These are phyloP conservation scores for Umimayanthus chanpuru DNA, from an alignment of 92 coral and sea anemone genomes.

Conservation along the genomic window DNA sequence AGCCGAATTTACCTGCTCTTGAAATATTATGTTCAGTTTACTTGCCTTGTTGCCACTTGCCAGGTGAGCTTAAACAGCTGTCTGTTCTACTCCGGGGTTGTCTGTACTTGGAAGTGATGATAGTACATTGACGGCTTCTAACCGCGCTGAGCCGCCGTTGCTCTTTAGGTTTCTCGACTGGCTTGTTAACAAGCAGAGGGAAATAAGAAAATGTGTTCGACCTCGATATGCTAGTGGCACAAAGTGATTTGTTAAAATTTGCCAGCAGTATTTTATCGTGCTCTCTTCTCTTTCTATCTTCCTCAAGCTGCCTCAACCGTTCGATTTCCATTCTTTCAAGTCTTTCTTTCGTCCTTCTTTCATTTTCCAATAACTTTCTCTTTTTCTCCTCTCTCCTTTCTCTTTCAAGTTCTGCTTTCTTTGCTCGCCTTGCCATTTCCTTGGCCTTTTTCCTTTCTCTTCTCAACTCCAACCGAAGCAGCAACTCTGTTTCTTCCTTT, in stretches of 20 bases:
- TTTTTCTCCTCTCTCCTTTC: constrained; percentile 11
- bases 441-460: not conserved
- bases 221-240: constrained; percentile 40
- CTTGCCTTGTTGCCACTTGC: too few species aligned
- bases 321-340: constrained; percentile 34
- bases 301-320: constrained; percentile 47
- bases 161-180: not conserved
- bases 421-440: constrained; percentile 4
- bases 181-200: not conserved
- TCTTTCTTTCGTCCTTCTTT: constrained; percentile 8
- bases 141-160: not conserved
- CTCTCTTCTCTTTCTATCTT: constrained; percentile 56
- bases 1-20: too few species aligned
- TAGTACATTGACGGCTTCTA: not conserved
- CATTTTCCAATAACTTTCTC: not conserved
- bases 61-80: too few species aligned
- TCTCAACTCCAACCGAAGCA: constrained; percentile 22
- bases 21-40: too few species aligned
- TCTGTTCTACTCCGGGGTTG: not conserved
- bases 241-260: constrained; percentile 44
- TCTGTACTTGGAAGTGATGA: not conserved
- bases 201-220: constrained; percentile 34
- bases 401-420: constrained; percentile 27
- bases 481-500: constrained; percentile 42
- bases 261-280: constrained; percentile 63